phyloP scores from a whole-genome alignment of 2,888 invertebrate genomes.

The Artemia sinica region DNA sequence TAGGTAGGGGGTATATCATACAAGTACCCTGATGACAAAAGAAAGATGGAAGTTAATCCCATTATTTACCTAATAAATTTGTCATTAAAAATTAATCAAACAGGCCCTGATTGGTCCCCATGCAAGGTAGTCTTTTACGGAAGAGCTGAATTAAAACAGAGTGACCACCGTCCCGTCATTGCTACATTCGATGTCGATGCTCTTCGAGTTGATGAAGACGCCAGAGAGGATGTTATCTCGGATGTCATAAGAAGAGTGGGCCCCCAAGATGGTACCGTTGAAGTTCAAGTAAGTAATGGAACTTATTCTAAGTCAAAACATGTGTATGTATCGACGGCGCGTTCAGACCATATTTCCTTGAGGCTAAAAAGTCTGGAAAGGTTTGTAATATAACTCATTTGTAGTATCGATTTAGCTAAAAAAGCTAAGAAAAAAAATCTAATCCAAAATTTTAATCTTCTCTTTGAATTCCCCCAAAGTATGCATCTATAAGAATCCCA shows the following conservation, averaged over 20 bases:
- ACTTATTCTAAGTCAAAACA: not conserved
- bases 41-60: too few relatives aligned
- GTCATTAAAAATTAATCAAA: conserved; percentile 24
- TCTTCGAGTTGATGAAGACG: conserved; percentile 54
- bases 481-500: too few relatives aligned
- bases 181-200: conserved; percentile 77
- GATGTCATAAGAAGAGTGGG: conserved; percentile 71
- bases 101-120: conserved; percentile 45
- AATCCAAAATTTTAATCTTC: too few relatives aligned
- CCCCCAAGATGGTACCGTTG: conserved; percentile 83
- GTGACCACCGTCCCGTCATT: conserved; percentile 90
- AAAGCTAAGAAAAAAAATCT: too few relatives aligned
- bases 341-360: not conserved
- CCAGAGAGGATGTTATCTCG: conserved; percentile 60
- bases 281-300: conserved; percentile 40
- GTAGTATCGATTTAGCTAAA: too few relatives aligned
- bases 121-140: conserved; percentile 76
- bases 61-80: conserved; percentile 22
- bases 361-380: too few relatives aligned
- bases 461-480: too few relatives aligned
- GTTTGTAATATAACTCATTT: too few relatives aligned
- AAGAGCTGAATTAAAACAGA: conserved; percentile 83
- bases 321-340: not conserved
- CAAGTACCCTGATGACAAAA: too few relatives aligned
- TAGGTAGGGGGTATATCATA: too few relatives aligned